Evolutionary conservation across 2,888 invertebrate species (phyloP), one percentile per base, ranked within the genome.

Genomic region (Ophion ellenae): DNA sequence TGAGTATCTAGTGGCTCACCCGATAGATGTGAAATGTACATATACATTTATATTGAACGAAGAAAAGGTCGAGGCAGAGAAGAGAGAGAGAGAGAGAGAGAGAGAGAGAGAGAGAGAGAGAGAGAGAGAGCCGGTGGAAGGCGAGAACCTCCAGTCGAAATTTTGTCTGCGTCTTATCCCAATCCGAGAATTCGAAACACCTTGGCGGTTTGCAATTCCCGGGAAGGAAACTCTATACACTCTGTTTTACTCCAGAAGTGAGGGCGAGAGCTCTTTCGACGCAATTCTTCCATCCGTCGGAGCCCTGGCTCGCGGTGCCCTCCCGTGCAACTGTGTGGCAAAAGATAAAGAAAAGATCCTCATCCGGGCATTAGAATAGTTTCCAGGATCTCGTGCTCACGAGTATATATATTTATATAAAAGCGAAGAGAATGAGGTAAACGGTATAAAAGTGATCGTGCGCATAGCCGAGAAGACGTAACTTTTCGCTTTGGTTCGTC

Each of bases 401-500:
- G 47, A 59, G 53, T 53, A 53, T 53, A 17, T 53, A 17, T 53
- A 53, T 17, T 17, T 45, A 45, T 47, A 57, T 75, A 81, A 64
- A 77, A 82, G 61, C 45, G 17, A 73, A 73, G 59, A 64, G 84
- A 77, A 83, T 78, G 83, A 78, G 77, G 81, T 76, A 83, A 84
- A 82, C 53, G 75, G 47, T 71, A 70, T 77, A 75, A 77, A 81
- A 53, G 77, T 78, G 77, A 61, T 20, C 20, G 59, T 6, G 20
- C n/a, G 83, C 80, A 83, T 83, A 45, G 80, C 57, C 69, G 28
- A 61, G 74, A 69, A 71, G 82, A 86, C 84, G 86, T 83, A 87
- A 87, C 80, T 87, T 86, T 67, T 76, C 81, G 76, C 78, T 80
- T 88, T 83, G 75, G 87, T 82, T 86, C 82, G 85, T 87, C 86